phyloP scores from a whole-genome alignment of 2,888 invertebrate species.

The Drosophila peninsularis region DNA sequence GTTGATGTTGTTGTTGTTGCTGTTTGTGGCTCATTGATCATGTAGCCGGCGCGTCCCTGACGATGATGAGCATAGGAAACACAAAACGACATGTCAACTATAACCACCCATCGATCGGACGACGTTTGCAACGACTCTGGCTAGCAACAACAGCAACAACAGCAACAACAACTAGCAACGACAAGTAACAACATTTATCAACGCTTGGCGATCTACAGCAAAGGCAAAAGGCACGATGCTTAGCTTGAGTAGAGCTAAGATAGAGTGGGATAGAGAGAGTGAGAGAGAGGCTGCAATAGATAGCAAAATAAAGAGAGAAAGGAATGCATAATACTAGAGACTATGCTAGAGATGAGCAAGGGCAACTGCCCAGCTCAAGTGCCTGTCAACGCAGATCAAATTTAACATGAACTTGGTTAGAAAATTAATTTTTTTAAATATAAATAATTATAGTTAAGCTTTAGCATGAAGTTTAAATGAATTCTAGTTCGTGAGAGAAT shows the following conservation, averaged over 20 bases:
- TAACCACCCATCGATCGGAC: slow-evolving; percentile 82
- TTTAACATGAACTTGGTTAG: background rate
- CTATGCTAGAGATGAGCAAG: slow-evolving; percentile 27
- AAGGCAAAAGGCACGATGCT: slow-evolving; percentile 65
- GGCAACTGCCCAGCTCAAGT: background rate
- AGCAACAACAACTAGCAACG: slow-evolving; percentile 67
- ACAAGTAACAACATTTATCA: slow-evolving; percentile 81
- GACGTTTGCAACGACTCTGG: slow-evolving; percentile 42
- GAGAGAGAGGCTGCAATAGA: slow-evolving; percentile 9
- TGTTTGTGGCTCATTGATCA: slow-evolving; percentile 52
- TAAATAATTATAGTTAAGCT: background rate
- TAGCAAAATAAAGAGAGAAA: slow-evolving; percentile 9
- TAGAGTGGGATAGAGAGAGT: background rate
- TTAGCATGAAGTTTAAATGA: too few relatives aligned
- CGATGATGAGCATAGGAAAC: slow-evolving; percentile 64
- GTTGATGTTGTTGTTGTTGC: slow-evolving; percentile 21
- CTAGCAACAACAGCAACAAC: slow-evolving; percentile 39
- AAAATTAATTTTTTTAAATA: background rate
- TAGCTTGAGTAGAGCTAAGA: slow-evolving; percentile 18
- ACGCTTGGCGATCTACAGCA: slow-evolving; percentile 77
- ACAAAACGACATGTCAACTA: slow-evolving; percentile 79
- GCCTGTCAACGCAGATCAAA: background rate
- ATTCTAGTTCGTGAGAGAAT: background rate
- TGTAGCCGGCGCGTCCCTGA: slow-evolving; percentile 51
- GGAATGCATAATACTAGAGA: slow-evolving; percentile 6